Percentiles rank a stretch among this genome's conserved stretches.
Conservation (phyloP, 2,113 vertebrate species). For the Australoheros scitulus region DNA sequence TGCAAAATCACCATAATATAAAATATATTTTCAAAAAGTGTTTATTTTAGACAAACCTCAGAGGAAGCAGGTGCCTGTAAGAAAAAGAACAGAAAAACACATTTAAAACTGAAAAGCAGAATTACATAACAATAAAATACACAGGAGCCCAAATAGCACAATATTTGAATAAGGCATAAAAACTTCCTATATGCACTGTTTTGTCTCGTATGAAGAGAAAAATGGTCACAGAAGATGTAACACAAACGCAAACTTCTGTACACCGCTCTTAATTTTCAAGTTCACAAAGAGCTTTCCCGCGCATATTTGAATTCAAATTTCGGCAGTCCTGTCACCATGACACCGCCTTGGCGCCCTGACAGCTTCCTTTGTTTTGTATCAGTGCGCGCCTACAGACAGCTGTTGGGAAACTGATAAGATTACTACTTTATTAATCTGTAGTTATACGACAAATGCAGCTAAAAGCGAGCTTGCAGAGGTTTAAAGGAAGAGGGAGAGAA, state of each 20-base stretch:
- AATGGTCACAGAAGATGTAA: too few relatives aligned
- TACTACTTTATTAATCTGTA: slow-evolving; percentile 42
- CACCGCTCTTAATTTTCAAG: background rate
- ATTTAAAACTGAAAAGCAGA: background rate
- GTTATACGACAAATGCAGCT: background rate
- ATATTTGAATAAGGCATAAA: background rate
- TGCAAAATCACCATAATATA: background rate
- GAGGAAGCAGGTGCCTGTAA: slow-evolving; percentile 27
- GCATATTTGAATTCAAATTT: slow-evolving; percentile 84
- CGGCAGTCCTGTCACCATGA: slow-evolving; percentile 55
- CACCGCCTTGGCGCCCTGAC: slow-evolving; percentile 73
- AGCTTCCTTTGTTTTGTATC: slow-evolving; percentile 80
- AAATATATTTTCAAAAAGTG: background rate
- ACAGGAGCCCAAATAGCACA: background rate
- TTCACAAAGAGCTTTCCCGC: slow-evolving; percentile 74
- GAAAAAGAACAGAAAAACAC: background rate
- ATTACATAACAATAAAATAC: background rate
- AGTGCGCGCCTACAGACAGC: slow-evolving; percentile 72
- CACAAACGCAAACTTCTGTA: background rate
- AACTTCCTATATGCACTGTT: background rate
- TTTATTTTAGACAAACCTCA: slow-evolving; percentile 53
- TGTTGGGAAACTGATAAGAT: slow-evolving; percentile 59
- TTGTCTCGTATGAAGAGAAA: background rate
- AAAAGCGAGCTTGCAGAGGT: background rate
- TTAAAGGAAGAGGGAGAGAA: background rate